phyloP scores from a whole-genome alignment of 2,888 invertebrate species.

The Mythimna albipuncta region DNA sequence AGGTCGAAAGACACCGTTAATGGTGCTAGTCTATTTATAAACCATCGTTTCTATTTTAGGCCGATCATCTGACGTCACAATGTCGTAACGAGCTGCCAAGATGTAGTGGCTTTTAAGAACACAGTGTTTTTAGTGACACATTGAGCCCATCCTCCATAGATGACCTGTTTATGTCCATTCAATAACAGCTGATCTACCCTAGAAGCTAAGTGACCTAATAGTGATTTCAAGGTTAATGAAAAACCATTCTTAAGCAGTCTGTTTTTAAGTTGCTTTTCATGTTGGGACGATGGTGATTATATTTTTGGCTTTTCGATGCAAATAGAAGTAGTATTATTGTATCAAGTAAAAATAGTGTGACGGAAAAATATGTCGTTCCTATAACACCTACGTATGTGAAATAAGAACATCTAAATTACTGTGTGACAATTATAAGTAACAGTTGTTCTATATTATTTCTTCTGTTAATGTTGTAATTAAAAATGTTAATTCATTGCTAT shows the following conservation, averaged over 20 bases:
- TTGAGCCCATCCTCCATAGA: slow-evolving; percentile 17
- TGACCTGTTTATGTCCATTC: slow-evolving; percentile 53
- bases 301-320: neutral
- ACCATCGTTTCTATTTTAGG: slow-evolving; percentile 21
- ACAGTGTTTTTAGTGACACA: slow-evolving; percentile 37
- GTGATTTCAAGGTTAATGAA: slow-evolving; percentile 14
- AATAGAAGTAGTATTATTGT: neutral
- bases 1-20: slow-evolving; percentile 5
- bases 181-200: slow-evolving; percentile 10
- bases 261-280: neutral
- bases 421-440: slow-evolving; percentile 12
- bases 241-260: slow-evolving; percentile 8
- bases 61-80: slow-evolving; percentile 28
- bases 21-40: slow-evolving; percentile 12
- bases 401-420: slow-evolving; percentile 22
- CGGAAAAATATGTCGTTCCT: neutral
- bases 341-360: slow-evolving; percentile 2
- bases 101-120: slow-evolving; percentile 28
- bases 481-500: slow-evolving; percentile 29
- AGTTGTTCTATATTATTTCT: slow-evolving; percentile 21
- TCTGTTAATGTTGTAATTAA: slow-evolving; percentile 46
- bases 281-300: neutral
- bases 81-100: slow-evolving; percentile 22
- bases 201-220: slow-evolving; percentile 27
- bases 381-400: slow-evolving; percentile 8